Base-by-base conservation (phyloP, 2,888 invertebrate species). In the Cybosia mesomella region DNA sequence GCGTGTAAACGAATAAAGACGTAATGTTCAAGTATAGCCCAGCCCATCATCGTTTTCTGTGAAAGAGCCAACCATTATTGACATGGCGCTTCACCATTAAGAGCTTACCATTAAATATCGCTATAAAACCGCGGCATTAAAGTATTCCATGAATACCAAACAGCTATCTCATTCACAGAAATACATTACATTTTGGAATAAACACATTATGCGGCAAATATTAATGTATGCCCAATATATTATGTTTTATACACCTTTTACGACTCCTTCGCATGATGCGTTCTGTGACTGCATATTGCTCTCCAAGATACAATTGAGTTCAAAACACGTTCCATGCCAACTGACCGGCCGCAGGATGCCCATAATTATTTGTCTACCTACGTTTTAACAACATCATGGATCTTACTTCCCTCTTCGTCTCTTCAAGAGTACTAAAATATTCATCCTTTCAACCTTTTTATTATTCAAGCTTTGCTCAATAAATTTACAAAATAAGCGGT, bases 81-180 rank as follows among this genome's bases (percentile, higher is more conserved):
- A 65, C 53, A 59, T 49, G 55, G 64, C 57, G 65, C 61, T 53
- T 57, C 34, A 39, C 57, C 69, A 65, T 66, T 58, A 43, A 49
- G 57, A 65, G 69, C 58, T 54, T 18, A 36, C 57, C 65, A 69
- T 69, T 69, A 69, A 64, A 69, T 68, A 66, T 39, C 28, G 66
- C 66, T 28, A 66, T 69, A 69, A 69, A 62, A 28, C 18, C 62
- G 57, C 36, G 10, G 54, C 18, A 62, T 58, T 62, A 69, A 69
- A 66, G 39, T 63, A 58, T 66, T 69, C 69, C 62, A 69, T 69
- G 69, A 69, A 69, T 69, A 63, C 36, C 62, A 69, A 69, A 24
- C 69, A 69, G 65, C 65, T 57, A 66, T 62, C 66, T 61, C 60
- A 60, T 65, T 65, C 64, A 60, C 34, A 22, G 54, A 39, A 61